phyloP scores from a whole-genome alignment of 2,888 invertebrate genomes.

The Pristionchus exspectatus region DNA sequence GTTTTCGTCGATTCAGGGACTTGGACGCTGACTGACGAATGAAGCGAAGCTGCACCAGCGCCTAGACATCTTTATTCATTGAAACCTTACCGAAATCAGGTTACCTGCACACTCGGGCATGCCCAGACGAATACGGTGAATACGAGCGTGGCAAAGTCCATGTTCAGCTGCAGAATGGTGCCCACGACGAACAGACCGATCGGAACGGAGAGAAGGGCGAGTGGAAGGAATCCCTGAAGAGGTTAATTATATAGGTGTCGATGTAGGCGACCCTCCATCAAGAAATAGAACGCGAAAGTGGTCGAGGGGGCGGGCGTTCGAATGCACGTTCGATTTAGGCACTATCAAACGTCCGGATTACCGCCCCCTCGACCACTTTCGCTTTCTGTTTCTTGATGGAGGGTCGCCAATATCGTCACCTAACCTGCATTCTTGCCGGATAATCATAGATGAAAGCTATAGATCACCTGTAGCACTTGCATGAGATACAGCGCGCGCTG shows the following conservation, averaged over 20 bases:
- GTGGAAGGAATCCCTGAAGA: slow-evolving; percentile 30
- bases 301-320: too few species aligned
- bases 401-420: too few species aligned
- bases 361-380: too few species aligned
- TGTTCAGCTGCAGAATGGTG: not conserved
- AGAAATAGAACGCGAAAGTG: too few species aligned
- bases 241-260: too few species aligned
- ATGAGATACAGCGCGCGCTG: not conserved
- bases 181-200: not conserved
- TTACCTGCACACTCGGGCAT: slow-evolving; percentile 20
- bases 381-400: too few species aligned
- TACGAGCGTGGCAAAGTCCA: not conserved
- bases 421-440: too few species aligned
- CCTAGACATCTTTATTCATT: not conserved
- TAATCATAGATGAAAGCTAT: too few species aligned
- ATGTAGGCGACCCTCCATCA: too few species aligned
- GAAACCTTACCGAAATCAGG: too few species aligned
- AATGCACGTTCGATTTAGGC: too few species aligned
- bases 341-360: too few species aligned
- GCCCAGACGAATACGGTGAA: slow-evolving; percentile 26
- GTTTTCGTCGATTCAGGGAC: not conserved
- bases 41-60: not conserved
- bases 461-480: slow-evolving; percentile 9
- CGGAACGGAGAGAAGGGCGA: not conserved
- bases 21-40: not conserved